Conservation (phyloP, 2,113 vertebrate genomes). For the Cyprinodon variegatus region DNA sequence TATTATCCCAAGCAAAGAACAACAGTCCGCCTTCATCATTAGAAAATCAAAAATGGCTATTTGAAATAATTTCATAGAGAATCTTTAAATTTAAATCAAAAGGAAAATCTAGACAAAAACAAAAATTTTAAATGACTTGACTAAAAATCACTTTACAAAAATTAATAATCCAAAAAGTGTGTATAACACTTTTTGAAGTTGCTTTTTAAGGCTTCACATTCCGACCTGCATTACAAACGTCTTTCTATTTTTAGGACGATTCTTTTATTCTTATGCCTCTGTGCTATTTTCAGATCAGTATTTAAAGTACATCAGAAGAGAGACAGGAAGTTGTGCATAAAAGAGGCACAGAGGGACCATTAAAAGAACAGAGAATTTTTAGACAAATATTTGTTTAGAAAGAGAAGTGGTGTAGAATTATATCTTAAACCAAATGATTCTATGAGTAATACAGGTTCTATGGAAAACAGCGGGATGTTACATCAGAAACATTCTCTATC, state of each 20-base stretch:
- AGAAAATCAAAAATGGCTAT: background rate
- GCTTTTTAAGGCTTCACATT: slow-evolving; percentile 31
- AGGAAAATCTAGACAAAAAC: background rate
- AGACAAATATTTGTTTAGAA: background rate
- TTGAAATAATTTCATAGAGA: background rate
- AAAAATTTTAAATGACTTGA: background rate
- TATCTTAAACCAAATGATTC: background rate
- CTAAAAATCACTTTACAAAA: background rate
- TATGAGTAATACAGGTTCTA: too few species aligned
- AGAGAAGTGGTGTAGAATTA: background rate
- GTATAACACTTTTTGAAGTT: background rate
- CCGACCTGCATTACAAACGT: slow-evolving; percentile 20
- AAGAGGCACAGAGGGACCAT: background rate
- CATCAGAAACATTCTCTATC: background rate
- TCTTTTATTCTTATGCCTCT: slow-evolving; percentile 32
- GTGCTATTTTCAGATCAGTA: slow-evolving; percentile 39
- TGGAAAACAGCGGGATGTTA: background rate
- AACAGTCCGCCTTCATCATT: background rate
- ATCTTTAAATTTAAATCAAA: background rate
- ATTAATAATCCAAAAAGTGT: background rate
- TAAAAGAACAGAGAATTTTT: background rate
- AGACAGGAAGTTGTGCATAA: slow-evolving; percentile 4
- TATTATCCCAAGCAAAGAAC: background rate
- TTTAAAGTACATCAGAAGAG: slow-evolving; percentile 26
- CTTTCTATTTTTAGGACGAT: slow-evolving; percentile 10